phyloP scores from a whole-genome alignment of 2,113 vertebrate species.

The Hymenochirus boettgeri region DNA sequence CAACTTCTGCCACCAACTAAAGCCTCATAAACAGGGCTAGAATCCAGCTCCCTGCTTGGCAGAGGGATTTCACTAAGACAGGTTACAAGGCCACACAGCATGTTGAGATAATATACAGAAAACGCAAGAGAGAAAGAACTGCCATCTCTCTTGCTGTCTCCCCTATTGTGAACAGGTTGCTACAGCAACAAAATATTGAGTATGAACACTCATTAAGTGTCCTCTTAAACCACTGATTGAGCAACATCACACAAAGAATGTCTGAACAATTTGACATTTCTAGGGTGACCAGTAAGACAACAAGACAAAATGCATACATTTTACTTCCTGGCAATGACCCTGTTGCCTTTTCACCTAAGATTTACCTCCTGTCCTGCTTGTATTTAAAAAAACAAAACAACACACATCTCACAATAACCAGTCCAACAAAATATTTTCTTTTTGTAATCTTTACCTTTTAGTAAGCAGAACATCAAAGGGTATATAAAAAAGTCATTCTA shows the following conservation, averaged over 20 bases:
- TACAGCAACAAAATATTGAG: neutral
- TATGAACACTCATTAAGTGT: neutral
- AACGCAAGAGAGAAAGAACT: constrained; percentile 3
- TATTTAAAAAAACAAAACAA: no score
- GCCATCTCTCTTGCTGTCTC: neutral
- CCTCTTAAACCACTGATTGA: neutral
- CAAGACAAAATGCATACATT: neutral
- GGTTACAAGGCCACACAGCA: constrained; percentile 30
- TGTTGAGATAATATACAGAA: constrained; percentile 26
- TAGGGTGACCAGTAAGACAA: neutral
- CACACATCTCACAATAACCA: no score
- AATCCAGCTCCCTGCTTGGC: constrained; percentile 35
- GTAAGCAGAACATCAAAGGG: no score
- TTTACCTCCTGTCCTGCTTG: no score
- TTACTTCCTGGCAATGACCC: neutral
- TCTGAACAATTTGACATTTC: neutral
- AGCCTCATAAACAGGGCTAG: constrained; percentile 27
- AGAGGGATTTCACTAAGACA: constrained; percentile 32
- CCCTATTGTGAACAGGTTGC: constrained; percentile 3
- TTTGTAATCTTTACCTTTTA: no score
- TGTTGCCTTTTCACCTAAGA: no score
- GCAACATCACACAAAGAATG: constrained; percentile 13
- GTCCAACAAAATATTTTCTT: no score
- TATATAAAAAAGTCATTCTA: no score
- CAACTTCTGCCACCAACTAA: constrained; percentile 1